Conservation (phyloP, 2,113 vertebrate species). For the Alethe diademata region DNA sequence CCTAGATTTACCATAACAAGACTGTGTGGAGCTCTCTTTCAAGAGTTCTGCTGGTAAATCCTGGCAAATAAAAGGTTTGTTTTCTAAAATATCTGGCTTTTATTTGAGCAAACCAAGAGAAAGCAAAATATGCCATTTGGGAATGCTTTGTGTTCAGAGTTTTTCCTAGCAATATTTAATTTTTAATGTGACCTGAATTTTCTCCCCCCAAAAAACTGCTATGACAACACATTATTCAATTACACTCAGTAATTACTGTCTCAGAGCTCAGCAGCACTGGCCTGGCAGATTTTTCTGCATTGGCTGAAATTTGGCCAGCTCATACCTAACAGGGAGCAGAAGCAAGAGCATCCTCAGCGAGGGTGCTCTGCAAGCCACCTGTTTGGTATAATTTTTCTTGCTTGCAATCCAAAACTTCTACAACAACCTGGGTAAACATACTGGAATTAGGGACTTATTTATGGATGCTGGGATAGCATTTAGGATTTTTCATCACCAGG, state of each 20-base stretch:
- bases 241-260: not conserved
- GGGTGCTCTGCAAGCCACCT: not conserved
- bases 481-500: not conserved
- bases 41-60: not conserved
- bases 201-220: not conserved
- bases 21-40: not conserved
- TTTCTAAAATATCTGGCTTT: not conserved
- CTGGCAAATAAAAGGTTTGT: not conserved
- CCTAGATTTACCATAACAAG: not conserved
- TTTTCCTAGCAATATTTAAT: not conserved
- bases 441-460: not conserved
- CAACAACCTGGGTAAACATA: not conserved
- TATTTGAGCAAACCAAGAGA: not conserved
- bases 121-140: not conserved
- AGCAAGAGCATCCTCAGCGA: not conserved
- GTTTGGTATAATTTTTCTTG: not conserved
- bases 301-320: not conserved
- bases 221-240: not conserved
- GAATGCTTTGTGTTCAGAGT: not conserved
- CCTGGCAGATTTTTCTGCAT: not conserved
- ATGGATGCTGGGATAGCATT: not conserved
- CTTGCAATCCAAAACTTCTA: not conserved
- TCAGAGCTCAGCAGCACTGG: not conserved
- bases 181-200: not conserved
- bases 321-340: not conserved